phyloP scores from a whole-genome alignment of 2,888 invertebrate species.

The Stratiomys singularior region DNA sequence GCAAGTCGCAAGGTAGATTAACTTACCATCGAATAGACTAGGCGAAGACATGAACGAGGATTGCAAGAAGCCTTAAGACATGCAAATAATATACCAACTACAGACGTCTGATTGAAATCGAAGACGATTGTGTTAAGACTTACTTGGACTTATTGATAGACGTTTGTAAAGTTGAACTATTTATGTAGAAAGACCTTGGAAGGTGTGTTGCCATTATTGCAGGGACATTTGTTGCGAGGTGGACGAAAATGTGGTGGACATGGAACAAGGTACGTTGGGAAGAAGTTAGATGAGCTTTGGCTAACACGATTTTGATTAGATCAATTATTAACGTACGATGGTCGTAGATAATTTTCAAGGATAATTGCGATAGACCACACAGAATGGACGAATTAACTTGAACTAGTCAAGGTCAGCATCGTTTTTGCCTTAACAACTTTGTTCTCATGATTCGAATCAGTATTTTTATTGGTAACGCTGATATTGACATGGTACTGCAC shows the following conservation, averaged over 20 bases:
- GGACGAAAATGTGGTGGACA: neutral
- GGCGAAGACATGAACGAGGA: neutral
- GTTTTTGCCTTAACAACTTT: no score
- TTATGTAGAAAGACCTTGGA: neutral
- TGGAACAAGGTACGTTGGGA: no score
- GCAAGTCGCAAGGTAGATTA: constrained; percentile 1
- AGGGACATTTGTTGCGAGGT: neutral
- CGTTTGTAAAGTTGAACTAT: neutral
- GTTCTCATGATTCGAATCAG: no score
- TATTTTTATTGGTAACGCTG: no score
- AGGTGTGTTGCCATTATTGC: constrained; percentile 1
- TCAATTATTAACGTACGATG: no score
- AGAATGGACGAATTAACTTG: no score
- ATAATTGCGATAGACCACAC: no score
- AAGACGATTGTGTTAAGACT: constrained; percentile 1
- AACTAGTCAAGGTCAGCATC: no score
- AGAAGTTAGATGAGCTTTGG: no score
- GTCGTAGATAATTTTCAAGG: no score
- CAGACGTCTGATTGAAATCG: constrained; percentile 8
- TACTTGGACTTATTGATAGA: constrained; percentile 21
- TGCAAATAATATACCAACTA: neutral
- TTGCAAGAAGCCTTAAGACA: constrained; percentile 1
- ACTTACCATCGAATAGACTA: neutral
- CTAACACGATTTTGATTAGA: no score
- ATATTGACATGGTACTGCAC: no score